Evolutionary conservation across 2,797 vertebrate species (phyloP), one percentile per base, ranked within the genome.

Genomic region (Chromobotia macracanthus): DNA sequence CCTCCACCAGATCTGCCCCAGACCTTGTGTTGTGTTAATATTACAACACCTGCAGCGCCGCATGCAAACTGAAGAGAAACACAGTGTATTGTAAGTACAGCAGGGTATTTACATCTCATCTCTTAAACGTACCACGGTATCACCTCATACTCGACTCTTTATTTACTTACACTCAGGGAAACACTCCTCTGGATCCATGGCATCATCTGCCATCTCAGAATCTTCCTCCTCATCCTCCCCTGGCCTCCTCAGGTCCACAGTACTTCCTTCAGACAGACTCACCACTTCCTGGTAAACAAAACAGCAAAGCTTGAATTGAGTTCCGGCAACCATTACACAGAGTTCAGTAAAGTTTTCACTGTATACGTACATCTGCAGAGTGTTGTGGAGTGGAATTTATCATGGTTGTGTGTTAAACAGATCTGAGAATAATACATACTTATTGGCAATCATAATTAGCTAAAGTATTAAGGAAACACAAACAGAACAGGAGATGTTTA

Each of bases 211-310:
- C 53, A 96, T 88, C 80, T 95, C 95, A 0, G 94, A 95, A 15
- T 94, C 89, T 84, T 95, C 92, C 80, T 97, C 96, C 76, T 95
- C 88, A 74, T 96, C 95, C 44, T 97, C 96, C 2, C 94, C 93
- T 0, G 96, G 94, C 84, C 95, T 97, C 88, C 94, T 95, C 87
- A 99, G 90, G 87, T 99, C 98, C 81, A 97, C 97, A 0, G 98
- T 99, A 90, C 97, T 99, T 79, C 97, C 97, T 90, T 99, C 97
- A 1, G 98, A 99, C 76, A 95, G 90, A 84, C 96, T 99, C 89
- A 89, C 53, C 9, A 91, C 91, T 87, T 97, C 97, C 83, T 89
- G 82, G 60, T 23, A 44, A 53, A 74, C 12, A 16, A 38, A 35
- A 80, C 8, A 72, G 31, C 25, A 28, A 18, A 61, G 3, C 19